These are phyloP conservation scores for Amitus sp. DNA, from an alignment of 2,888 invertebrate species.

Conservation along the genomic window DNA sequence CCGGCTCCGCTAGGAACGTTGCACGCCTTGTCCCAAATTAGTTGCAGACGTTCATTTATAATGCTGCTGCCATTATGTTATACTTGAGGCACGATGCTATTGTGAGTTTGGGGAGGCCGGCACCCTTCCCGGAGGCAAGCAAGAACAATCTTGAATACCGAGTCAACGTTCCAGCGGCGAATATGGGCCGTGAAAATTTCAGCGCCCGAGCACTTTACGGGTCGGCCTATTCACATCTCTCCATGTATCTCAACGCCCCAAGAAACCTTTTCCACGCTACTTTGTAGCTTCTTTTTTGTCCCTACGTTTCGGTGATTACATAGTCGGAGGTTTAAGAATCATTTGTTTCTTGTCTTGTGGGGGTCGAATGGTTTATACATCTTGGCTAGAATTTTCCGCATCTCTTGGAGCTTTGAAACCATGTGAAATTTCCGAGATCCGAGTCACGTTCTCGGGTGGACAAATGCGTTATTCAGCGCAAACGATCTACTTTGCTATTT, in stretches of 20 bases:
- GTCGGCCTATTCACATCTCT: conserved; percentile 39
- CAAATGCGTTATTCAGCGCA: conserved; percentile 41
- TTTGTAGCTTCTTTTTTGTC: conserved; percentile 1
- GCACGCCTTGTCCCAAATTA: conserved; percentile 53
- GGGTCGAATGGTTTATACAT: conserved; percentile 10
- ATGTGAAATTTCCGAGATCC: conserved; percentile 27
- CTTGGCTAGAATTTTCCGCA: conserved; percentile 25
- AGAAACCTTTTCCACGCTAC: conserved; percentile 9
- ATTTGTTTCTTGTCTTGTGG: background rate
- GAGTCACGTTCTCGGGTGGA: conserved; percentile 39
- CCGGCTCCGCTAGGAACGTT: conserved; percentile 29
- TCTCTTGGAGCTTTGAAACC: conserved; percentile 25
- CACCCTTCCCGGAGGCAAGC: conserved; percentile 20
- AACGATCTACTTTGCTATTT: conserved; percentile 40
- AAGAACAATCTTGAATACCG: conserved; percentile 36
- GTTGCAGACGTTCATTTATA: conserved; percentile 62
- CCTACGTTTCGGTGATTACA: conserved; percentile 10
- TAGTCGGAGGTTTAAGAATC: background rate
- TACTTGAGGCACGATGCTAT: conserved; percentile 52
- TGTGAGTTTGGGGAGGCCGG: conserved; percentile 43
- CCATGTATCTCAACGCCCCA: conserved; percentile 3
- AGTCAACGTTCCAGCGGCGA: conserved; percentile 35
- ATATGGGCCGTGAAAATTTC: conserved; percentile 56
- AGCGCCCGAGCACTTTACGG: conserved; percentile 46
- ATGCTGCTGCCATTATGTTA: conserved; percentile 54